phyloP scores from a whole-genome alignment of 1,140 invertebrate genomes.

The Pissodes strobi region DNA sequence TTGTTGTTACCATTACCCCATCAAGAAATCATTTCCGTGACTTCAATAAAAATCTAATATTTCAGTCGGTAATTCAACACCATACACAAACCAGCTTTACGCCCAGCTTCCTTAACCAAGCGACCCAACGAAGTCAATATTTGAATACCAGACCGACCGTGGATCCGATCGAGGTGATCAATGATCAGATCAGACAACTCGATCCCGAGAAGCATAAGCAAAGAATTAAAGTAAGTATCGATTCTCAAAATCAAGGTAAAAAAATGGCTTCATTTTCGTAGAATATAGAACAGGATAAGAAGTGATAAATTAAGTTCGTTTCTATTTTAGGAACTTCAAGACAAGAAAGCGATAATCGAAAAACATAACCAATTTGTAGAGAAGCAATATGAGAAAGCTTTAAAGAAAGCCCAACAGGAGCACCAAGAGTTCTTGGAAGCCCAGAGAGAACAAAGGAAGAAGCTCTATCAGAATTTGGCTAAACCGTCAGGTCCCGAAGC shows the following conservation, averaged over 20 bases:
- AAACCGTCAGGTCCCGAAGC: constrained; percentile 44
- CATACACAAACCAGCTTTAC: constrained; percentile 55
- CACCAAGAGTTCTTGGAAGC: constrained; percentile 66
- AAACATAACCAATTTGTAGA: constrained; percentile 72
- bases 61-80: constrained; percentile 45
- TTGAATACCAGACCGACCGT: constrained; percentile 50
- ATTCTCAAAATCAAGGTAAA: background rate
- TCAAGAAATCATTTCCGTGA: too few relatives aligned
- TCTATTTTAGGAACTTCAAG: constrained; percentile 57
- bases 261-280: background rate
- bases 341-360: constrained; percentile 68
- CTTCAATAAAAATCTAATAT: too few relatives aligned
- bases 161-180: constrained; percentile 47
- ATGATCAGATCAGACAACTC: constrained; percentile 56
- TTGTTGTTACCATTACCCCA: too few relatives aligned
- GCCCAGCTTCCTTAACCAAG: constrained; percentile 43
- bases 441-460: constrained; percentile 58
- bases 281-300: background rate
- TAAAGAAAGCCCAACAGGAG: constrained; percentile 67
- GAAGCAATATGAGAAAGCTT: constrained; percentile 69
- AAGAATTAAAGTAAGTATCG: constrained; percentile 55
- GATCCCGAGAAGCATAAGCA: constrained; percentile 67
- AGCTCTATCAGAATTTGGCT: constrained; percentile 55
- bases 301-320: too few relatives aligned
- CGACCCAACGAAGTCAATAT: constrained; percentile 37